Evolutionary conservation across 2,888 invertebrate species (phyloP).

Genomic region (Xylota segnis): DNA sequence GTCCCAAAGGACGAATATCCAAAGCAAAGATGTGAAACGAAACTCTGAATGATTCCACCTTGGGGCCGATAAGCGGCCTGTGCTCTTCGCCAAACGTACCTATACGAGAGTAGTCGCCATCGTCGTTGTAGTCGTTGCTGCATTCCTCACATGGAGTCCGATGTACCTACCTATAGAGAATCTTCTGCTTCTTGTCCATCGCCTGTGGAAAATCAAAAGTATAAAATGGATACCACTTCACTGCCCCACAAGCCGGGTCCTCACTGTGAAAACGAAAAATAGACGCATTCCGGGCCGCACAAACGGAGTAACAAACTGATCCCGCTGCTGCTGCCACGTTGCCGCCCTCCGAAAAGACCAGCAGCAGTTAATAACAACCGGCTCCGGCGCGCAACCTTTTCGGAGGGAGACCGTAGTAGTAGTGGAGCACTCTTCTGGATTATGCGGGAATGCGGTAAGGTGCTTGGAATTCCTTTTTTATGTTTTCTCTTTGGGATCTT

Average conservation of each 20-base stretch:
- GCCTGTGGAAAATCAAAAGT: conserved; percentile 75
- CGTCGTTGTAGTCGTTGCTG: conserved; percentile 54
- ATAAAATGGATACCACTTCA: conserved; percentile 51
- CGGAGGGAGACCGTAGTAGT: conserved; percentile 38
- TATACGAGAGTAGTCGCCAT: conserved; percentile 14
- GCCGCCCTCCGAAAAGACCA: conserved; percentile 76
- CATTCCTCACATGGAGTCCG: conserved; percentile 65
- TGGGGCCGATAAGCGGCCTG: conserved; percentile 65
- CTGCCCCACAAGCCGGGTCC: background rate
- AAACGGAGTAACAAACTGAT: conserved; percentile 75
- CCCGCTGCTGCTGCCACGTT: conserved; percentile 71
- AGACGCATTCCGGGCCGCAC: conserved; percentile 74
- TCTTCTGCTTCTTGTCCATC: conserved; percentile 42
- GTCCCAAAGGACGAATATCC: conserved; percentile 76
- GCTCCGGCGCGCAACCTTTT: conserved; percentile 65
- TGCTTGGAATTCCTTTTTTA: conserved; percentile 77
- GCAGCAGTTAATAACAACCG: conserved; percentile 76
- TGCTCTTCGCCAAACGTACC: conserved; percentile 23
- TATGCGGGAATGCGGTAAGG: conserved; percentile 77
- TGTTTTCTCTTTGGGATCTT: conserved; percentile 62
- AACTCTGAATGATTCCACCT: conserved; percentile 76
- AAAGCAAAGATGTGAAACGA: conserved; percentile 69
- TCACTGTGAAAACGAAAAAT: conserved; percentile 59
- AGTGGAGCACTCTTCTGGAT: conserved; percentile 73
- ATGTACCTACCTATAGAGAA: conserved; percentile 38